These are phyloP conservation scores for Capitella teleta DNA, from an alignment of 1,140 invertebrate species.

Conservation along the genomic window DNA sequence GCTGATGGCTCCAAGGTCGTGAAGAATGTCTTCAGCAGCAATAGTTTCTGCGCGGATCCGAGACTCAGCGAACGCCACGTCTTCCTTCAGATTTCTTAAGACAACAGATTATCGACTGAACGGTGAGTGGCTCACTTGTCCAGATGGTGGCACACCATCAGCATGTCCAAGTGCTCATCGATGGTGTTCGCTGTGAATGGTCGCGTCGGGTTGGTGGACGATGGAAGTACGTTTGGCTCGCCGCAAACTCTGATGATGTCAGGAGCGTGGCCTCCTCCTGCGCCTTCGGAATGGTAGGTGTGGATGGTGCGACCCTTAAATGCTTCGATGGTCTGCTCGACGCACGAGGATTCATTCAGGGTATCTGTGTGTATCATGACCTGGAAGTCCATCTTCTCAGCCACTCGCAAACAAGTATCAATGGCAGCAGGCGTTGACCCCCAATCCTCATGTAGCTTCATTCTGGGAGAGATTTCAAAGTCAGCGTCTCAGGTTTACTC, in stretches of 20 bases:
- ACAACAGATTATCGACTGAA: not conserved
- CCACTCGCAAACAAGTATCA: slow-evolving; percentile 33
- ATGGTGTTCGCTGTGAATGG: slow-evolving; percentile 37
- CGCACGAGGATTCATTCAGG: slow-evolving; percentile 38
- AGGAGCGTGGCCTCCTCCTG: slow-evolving; percentile 38
- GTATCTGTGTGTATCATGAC: slow-evolving; percentile 42
- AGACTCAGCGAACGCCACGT: slow-evolving; percentile 38
- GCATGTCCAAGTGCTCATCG: slow-evolving; percentile 40
- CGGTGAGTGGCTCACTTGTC: slow-evolving; percentile 25
- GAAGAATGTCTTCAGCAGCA: slow-evolving; percentile 40
- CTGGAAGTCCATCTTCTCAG: slow-evolving; percentile 37
- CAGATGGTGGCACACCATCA: slow-evolving; percentile 40
- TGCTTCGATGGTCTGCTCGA: slow-evolving; percentile 33
- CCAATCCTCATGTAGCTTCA: slow-evolving; percentile 42
- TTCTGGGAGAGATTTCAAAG: no score
- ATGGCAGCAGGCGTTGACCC: slow-evolving; percentile 39
- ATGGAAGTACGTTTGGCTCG: slow-evolving; percentile 30
- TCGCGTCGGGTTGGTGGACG: slow-evolving; percentile 38
- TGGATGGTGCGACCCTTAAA: slow-evolving; percentile 36
- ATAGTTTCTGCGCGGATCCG: slow-evolving; percentile 40
- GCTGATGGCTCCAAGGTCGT: slow-evolving; percentile 40
- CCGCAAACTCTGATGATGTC: slow-evolving; percentile 34
- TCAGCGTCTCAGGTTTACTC: no score
- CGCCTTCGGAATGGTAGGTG: slow-evolving; percentile 40
- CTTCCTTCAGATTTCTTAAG: slow-evolving; percentile 35